A percentile compares a stretch with the other conserved stretches of the same genome.
phyloP scores from a whole-genome alignment of 2,797 vertebrate species.

The Danio aesculapii region DNA sequence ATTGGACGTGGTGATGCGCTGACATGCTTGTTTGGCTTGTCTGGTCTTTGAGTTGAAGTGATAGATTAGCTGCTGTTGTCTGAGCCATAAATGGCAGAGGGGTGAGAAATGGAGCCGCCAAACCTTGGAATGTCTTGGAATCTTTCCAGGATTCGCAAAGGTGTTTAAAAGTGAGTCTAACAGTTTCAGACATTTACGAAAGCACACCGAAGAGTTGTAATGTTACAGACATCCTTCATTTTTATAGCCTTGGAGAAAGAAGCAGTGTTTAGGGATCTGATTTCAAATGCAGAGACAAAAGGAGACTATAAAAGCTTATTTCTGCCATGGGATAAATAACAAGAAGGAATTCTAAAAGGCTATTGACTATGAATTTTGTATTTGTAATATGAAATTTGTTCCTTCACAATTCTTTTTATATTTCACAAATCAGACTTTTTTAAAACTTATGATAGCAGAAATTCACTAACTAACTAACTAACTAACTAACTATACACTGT shows the following conservation, averaged over 20 bases:
- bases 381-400: no score
- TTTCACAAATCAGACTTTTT: no score
- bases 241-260: conserved; percentile 13
- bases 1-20: background rate
- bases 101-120: conserved; percentile 47
- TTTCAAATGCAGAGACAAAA: background rate
- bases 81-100: conserved; percentile 18
- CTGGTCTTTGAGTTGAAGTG: conserved; percentile 7
- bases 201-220: conserved; percentile 7
- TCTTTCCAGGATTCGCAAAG: conserved; percentile 24
- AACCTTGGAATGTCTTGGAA: conserved; percentile 46
- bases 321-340: no score
- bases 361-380: no score
- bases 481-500: no score
- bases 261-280: conserved; percentile 6
- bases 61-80: conserved; percentile 8
- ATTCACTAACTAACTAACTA: no score
- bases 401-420: no score
- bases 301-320: background rate
- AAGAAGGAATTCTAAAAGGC: no score
- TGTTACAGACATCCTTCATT: background rate
- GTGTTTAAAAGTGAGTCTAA: conserved; percentile 29
- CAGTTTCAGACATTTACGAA: conserved; percentile 7
- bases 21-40: background rate
- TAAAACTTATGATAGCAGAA: no score